Conservation (phyloP, 2,113 vertebrate genomes). For the Erinaceus europaeus region DNA sequence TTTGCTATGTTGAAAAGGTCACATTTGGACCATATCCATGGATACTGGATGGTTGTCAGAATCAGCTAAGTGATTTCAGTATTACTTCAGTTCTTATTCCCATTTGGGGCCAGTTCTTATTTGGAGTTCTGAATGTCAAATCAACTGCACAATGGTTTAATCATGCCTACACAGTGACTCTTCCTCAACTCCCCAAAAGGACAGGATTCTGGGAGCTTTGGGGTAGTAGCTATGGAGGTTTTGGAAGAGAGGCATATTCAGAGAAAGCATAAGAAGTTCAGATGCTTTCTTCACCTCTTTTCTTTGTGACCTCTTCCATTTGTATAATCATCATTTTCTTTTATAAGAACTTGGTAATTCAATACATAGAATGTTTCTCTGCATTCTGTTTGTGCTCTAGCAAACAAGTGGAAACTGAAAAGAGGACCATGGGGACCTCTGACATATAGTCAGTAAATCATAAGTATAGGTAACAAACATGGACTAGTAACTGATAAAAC, state of each 20-base stretch:
- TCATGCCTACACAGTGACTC: not conserved
- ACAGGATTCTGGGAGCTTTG: not conserved
- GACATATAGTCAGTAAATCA: not conserved
- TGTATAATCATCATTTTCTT: not conserved
- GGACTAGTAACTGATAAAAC: too few relatives aligned
- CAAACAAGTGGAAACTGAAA: not conserved
- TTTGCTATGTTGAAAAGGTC: too few relatives aligned
- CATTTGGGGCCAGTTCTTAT: too few relatives aligned
- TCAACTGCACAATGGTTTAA: not conserved
- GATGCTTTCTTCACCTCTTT: not conserved
- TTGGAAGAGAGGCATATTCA: not conserved
- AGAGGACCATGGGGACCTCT: not conserved
- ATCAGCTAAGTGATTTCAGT: not conserved
- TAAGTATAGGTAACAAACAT: not conserved
- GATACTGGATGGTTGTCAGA: not conserved
- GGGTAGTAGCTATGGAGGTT: not conserved
- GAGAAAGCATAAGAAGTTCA: not conserved
- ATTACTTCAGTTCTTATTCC: not conserved
- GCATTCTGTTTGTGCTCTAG: not conserved
- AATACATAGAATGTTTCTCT: not conserved
- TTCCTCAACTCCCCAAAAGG: not conserved
- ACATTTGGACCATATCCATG: not conserved
- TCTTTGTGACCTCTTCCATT: not conserved
- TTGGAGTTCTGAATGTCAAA: not conserved
- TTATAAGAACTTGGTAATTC: not conserved